These are phyloP conservation scores for Triplophysa dalaica DNA, from an alignment of 2,113 vertebrate genomes.

Conservation along the genomic window DNA sequence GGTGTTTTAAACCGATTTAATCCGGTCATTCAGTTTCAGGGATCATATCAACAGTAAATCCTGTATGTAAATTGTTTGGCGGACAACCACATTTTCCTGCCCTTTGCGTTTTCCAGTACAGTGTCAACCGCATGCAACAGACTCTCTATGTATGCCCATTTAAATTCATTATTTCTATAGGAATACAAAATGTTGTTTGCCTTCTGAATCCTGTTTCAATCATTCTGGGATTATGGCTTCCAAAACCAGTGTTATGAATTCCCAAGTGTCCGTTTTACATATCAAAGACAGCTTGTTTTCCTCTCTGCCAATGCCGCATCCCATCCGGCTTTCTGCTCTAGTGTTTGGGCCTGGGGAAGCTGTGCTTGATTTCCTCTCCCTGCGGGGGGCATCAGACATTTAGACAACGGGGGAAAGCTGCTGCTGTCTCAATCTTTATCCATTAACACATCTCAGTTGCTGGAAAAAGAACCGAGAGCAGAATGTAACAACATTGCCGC, in stretches of 20 bases:
- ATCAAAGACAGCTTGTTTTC: slow-evolving; percentile 44
- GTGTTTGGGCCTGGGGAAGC: slow-evolving; percentile 36
- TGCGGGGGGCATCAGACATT: slow-evolving; percentile 32
- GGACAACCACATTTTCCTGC: slow-evolving; percentile 19
- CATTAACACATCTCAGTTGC: slow-evolving; percentile 36
- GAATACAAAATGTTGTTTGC: slow-evolving; percentile 29
- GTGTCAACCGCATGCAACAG: neutral
- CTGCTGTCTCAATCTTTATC: slow-evolving; percentile 47
- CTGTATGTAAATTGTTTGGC: neutral
- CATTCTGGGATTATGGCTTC: slow-evolving; percentile 47
- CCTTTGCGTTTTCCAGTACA: neutral
- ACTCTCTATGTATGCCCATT: neutral
- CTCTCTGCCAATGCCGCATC: slow-evolving; percentile 30
- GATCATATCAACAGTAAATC: slow-evolving; percentile 46
- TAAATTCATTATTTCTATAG: slow-evolving; percentile 45
- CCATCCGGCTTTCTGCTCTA: slow-evolving; percentile 45
- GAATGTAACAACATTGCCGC: slow-evolving; percentile 27
- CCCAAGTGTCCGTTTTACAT: slow-evolving; percentile 43
- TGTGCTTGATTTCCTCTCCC: slow-evolving; percentile 45
- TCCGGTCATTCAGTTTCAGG: slow-evolving; percentile 56
- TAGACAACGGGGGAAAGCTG: slow-evolving; percentile 42
- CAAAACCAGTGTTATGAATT: slow-evolving; percentile 26
- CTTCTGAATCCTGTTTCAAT: slow-evolving; percentile 35
- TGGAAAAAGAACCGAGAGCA: slow-evolving; percentile 1
- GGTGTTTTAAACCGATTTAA: slow-evolving; percentile 51